Evolutionary conservation across 2,888 invertebrate species (phyloP).

Genomic region (Parnassius orleans): DNA sequence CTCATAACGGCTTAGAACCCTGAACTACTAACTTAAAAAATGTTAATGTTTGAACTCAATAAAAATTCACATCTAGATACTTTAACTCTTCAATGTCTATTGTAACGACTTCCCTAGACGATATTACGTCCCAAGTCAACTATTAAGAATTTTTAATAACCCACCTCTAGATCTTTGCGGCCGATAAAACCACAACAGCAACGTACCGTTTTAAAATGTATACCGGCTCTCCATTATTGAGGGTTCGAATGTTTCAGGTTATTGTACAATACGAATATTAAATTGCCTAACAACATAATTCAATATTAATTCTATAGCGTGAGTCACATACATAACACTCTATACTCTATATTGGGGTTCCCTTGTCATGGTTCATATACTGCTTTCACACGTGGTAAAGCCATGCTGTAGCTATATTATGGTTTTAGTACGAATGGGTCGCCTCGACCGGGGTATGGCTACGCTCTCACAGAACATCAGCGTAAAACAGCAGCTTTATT

Average conservation of each 20-base stretch:
- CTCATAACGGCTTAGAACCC: no score
- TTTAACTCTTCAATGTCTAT: slow-evolving; percentile 13
- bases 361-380: no score
- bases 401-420: no score
- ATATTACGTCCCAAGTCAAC: slow-evolving; percentile 43
- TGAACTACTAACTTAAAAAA: no score
- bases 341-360: no score
- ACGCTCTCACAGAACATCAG: no score
- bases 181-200: slow-evolving; percentile 22
- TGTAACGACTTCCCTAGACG: slow-evolving; percentile 41
- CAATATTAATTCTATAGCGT: background rate
- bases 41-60: no score
- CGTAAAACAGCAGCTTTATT: no score
- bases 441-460: no score
- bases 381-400: no score
- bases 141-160: slow-evolving; percentile 57
- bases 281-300: slow-evolving; percentile 23
- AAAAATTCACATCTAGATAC: slow-evolving; percentile 21
- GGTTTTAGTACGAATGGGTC: no score
- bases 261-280: slow-evolving; percentile 9
- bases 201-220: slow-evolving; percentile 25
- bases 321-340: no score
- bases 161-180: slow-evolving; percentile 32
- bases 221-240: slow-evolving; percentile 10
- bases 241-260: slow-evolving; percentile 13